Evolutionary conservation across 1,140 invertebrate species (phyloP).

Genomic region (Mactra quadrangularis): DNA sequence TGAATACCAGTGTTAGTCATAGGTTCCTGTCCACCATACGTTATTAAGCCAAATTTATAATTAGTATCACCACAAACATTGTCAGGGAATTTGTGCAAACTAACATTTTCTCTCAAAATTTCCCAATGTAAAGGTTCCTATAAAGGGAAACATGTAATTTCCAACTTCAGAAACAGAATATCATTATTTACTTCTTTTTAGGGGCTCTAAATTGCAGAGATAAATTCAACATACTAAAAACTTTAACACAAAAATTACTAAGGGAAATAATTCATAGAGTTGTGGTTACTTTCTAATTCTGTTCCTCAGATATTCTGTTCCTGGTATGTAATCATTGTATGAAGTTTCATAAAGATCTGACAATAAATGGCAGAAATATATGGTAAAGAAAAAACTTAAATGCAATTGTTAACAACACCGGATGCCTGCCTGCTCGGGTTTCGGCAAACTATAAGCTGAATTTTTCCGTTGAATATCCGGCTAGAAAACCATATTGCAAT

Average conservation of each 20-base stretch:
- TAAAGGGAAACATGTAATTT: not conserved
- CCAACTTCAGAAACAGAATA: not conserved
- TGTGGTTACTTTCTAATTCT: too few species aligned
- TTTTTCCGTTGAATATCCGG: too few species aligned
- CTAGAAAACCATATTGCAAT: too few species aligned
- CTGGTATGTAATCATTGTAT: not conserved
- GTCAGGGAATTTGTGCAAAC: not conserved
- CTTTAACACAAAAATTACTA: too few species aligned
- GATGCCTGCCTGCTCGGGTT: too few species aligned
- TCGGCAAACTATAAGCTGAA: too few species aligned
- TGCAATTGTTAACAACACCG: too few species aligned
- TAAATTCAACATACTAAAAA: not conserved
- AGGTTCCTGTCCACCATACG: constrained; percentile 12
- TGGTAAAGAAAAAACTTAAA: too few species aligned
- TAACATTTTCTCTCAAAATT: not conserved
- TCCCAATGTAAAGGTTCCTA: constrained; percentile 5
- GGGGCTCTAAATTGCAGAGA: not conserved
- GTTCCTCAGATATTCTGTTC: not conserved
- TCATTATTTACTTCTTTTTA: not conserved
- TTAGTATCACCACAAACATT: not conserved
- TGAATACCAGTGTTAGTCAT: constrained; percentile 3
- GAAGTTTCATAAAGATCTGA: too few species aligned
- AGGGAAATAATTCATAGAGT: not conserved
- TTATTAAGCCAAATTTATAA: constrained; percentile 18
- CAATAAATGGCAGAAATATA: too few species aligned